phyloP scores from a whole-genome alignment of 2,888 invertebrate species.

The Periphyllus acericola region DNA sequence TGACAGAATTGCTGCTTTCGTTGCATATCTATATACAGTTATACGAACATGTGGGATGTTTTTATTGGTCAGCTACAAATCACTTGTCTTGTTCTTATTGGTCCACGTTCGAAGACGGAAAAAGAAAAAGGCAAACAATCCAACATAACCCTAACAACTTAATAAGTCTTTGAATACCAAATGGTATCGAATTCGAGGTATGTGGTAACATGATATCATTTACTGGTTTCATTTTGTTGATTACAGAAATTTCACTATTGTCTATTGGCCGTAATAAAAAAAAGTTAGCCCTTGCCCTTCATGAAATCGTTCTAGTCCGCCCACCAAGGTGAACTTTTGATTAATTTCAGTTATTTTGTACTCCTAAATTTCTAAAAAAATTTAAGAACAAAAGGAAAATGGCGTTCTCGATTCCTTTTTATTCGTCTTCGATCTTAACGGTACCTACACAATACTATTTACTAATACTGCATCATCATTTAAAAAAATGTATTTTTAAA shows the following conservation, averaged over 20 bases:
- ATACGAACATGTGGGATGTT: constrained; percentile 47
- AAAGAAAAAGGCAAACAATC: constrained; percentile 1
- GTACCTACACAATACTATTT: background rate
- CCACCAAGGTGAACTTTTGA: constrained; percentile 45
- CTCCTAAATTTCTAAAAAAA: background rate
- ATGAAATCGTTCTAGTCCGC: constrained; percentile 10
- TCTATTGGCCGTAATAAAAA: background rate
- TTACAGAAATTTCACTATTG: background rate
- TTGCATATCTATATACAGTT: constrained; percentile 54
- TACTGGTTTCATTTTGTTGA: background rate
- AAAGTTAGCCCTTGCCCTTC: constrained; percentile 46
- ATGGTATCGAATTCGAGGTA: background rate
- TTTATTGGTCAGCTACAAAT: constrained; percentile 69
- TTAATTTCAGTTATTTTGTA: background rate
- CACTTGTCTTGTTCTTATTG: constrained; percentile 75
- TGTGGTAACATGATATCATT: background rate
- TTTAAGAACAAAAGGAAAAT: constrained; percentile 10
- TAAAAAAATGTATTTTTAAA: background rate
- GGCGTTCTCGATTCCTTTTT: constrained; percentile 40
- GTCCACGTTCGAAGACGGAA: constrained; percentile 72
- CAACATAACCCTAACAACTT: constrained; percentile 40
- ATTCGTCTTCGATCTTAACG: constrained; percentile 4
- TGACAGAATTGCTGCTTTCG: constrained; percentile 37
- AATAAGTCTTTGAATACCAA: background rate
- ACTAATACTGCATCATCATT: background rate